Conservation (phyloP, 2,888 invertebrate species). For the Hydropsyche betteni region DNA sequence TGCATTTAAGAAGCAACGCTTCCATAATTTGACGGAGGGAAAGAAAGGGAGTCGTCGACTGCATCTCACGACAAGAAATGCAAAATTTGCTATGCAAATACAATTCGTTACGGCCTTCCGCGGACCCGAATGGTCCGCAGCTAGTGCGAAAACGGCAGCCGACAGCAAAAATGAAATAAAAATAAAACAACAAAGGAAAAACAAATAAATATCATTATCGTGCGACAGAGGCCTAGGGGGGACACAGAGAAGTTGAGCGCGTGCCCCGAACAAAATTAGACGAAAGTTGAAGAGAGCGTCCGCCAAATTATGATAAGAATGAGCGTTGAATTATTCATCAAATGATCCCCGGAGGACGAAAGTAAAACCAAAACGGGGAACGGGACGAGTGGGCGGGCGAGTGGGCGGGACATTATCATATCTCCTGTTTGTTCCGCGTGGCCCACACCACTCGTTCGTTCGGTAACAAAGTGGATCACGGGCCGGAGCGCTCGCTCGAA, state of each 20-base stretch:
- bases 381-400: background rate
- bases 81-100: constrained; percentile 29
- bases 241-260: constrained; percentile 38
- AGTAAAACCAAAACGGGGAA: constrained; percentile 34
- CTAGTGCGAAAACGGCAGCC: background rate
- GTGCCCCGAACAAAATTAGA: constrained; percentile 36
- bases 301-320: constrained; percentile 46
- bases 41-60: too few relatives aligned
- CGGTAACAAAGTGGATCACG: constrained; percentile 31
- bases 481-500: background rate
- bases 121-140: background rate
- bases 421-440: constrained; percentile 30
- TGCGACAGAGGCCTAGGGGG: background rate
- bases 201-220: constrained; percentile 45
- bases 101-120: background rate
- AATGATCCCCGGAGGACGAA: constrained; percentile 41
- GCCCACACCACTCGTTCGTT: constrained; percentile 8
- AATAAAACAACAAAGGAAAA: constrained; percentile 39
- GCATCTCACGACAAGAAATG: background rate
- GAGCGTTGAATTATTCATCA: constrained; percentile 44
- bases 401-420: constrained; percentile 37
- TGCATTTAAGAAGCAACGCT: too few relatives aligned
- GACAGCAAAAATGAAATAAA: background rate
- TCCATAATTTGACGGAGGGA: too few relatives aligned
- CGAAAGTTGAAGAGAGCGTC: constrained; percentile 41